These are phyloP conservation scores for Callinectes sapidus DNA, from an alignment of 2,888 invertebrate species.

Conservation along the genomic window DNA sequence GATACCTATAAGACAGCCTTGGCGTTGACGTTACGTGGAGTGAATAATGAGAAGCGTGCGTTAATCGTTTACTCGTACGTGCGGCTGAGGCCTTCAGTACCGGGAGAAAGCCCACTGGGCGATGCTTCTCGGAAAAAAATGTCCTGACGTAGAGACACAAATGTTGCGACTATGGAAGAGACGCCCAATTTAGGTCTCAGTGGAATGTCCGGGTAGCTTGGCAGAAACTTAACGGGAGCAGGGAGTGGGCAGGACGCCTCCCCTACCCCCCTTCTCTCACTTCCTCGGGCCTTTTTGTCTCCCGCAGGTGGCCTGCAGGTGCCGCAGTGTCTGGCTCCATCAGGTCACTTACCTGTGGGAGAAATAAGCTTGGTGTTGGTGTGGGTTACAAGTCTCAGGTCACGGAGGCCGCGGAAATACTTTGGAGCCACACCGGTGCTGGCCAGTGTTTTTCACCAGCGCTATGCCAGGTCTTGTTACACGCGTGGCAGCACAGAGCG, in stretches of 20 bases:
- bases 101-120: neutral
- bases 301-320: neutral
- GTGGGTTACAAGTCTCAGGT: neutral
- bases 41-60: neutral
- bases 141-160: neutral
- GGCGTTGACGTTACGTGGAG: neutral
- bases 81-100: neutral
- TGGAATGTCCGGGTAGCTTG: constrained; percentile 28
- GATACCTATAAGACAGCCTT: neutral
- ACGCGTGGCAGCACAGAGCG: neutral
- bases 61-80: neutral
- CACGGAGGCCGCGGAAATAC: constrained; percentile 28
- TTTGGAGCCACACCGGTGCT: neutral
- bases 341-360: constrained; percentile 1
- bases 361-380: neutral
- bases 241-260: neutral
- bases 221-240: constrained; percentile 16
- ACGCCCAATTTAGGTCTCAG: neutral
- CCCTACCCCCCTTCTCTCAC: neutral
- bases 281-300: neutral
- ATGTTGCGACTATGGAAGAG: constrained; percentile 27
- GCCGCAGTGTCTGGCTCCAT: neutral
- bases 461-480: constrained; percentile 4
- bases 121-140: neutral
- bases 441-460: neutral